phyloP scores from a whole-genome alignment of 2,888 invertebrate genomes.

The Rhogogaster chlorosoma region DNA sequence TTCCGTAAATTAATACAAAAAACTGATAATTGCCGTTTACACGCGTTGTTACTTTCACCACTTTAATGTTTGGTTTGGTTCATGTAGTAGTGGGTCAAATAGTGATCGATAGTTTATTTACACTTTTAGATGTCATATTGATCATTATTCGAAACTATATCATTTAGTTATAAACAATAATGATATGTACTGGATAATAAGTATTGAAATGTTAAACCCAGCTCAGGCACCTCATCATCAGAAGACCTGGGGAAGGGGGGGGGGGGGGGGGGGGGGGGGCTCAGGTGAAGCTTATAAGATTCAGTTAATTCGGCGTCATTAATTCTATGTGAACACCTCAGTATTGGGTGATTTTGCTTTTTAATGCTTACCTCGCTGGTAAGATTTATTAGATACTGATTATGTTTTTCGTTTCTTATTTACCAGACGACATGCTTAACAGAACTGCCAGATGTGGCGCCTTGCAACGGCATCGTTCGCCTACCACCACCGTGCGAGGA shows the following conservation, averaged over 20 bases:
- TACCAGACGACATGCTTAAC: conserved; percentile 78
- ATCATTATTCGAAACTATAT: no score
- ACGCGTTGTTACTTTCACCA: no score
- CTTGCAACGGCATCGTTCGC: conserved; percentile 75
- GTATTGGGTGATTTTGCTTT: neutral
- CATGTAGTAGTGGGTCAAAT: no score
- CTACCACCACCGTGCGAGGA: conserved; percentile 75
- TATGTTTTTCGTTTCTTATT: conserved; percentile 50
- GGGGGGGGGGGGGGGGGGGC: neutral
- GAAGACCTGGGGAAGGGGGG: no score
- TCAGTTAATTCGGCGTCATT: neutral
- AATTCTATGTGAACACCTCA: neutral
- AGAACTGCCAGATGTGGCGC: conserved; percentile 78
- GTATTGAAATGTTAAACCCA: neutral
- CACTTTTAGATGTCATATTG: no score
- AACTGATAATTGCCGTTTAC: no score
- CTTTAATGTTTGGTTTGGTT: no score
- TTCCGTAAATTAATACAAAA: no score
- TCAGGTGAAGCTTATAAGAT: neutral
- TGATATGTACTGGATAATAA: neutral
- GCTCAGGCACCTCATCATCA: neutral
- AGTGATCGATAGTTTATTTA: no score
- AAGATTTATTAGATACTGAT: conserved; percentile 55
- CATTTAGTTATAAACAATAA: neutral
- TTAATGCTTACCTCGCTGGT: conserved; percentile 41